Base-by-base conservation (phyloP, 2,888 invertebrate genomes). In the Alentia gelatinosa region DNA sequence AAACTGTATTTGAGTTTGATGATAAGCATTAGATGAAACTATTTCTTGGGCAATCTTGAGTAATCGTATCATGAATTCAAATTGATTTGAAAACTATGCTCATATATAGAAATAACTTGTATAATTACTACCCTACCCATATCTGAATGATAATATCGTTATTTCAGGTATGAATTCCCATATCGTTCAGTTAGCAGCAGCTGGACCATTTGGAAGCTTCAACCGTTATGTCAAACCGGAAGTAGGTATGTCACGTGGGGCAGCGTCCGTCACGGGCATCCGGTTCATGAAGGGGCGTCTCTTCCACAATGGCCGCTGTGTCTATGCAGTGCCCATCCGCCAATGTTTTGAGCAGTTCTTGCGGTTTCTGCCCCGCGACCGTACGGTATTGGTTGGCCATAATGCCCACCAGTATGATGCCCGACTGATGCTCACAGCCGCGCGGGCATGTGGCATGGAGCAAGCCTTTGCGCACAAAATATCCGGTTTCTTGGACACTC, bases 221-320 rank as follows among this genome's bases (percentile, higher is more conserved):
- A 86, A 86, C 86, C 86, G 86, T 23, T 86, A 86, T 23, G 86
- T 86, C 30, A 42, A 50, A n/a, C 86, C 86, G 1, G 30, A 47
- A 50, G 47, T 42, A 1, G 1, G 5, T 7, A 86, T 86, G 86
- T 23, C 12, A 9, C 86, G 30, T 9, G 86, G 47, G 7, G 86
- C 86, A 12, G 4, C 86, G 12, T 23, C 47, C 1, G 50, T 86
- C 1, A 86, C 86, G 12, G 86, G 86, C 7, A 86, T 86, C 86
- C 26, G 35, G 7, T 86, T 33, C 23, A 30, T 86, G 1, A 86
- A 86, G 7, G 86, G 86, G 1, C 86, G 86, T 23, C 86, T 86
- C 30, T 86, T 86, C 50, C 86, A 86, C 86, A 86, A 86, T 23
- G 86, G 86, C 4, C 86, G 86, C 5, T 30, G 15, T 5, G 86